Base-by-base conservation (phyloP, 2,888 invertebrate species). In the Drosophila mercatorum region DNA sequence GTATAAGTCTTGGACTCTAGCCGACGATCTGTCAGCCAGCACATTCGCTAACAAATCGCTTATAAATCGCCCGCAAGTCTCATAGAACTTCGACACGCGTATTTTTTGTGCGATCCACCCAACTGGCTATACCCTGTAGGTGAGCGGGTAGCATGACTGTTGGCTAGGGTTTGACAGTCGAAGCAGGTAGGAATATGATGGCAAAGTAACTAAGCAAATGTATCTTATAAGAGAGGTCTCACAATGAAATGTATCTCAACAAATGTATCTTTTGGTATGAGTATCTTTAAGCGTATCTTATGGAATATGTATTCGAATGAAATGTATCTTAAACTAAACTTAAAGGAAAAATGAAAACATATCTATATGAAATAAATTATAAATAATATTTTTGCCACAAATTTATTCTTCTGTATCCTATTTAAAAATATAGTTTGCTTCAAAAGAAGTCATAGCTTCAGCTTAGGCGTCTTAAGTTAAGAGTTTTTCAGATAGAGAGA, bases 1-100 rank as follows among this genome's bases (percentile, higher is more conserved):
- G 73, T 68, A 63, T 57, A 49, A 47, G 64, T 5, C 49, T 11
- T 17, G 5, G 5, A 8, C 55, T 57, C 17, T 56, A 64, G 75
- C 62, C 64, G 75, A 71, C 64, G 75, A 71, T 70, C 78, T 71
- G 71, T 60, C 77, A 74, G 68, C 68, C 77, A 72, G 41, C 77
- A 72, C 56, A 76, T 63, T 61, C 73, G 81, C 76, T 74, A 76
- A 81, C 70, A 84, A 86, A 79, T 78, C 75, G 83, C 83, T 75
- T 71, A 68, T 68, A 78, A 83, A 78, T 77, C 77, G 83, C 65
- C 66, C 72, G 70, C 84, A 75, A 83, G 67, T 81, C 68, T 78
- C 79, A 72, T 75, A 68, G 53, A 63, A 56, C 72, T 81, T 76
- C 71, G 72, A 78, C 72, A 85, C 83, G 83, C 85, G 72, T 71